These are phyloP conservation scores for Probosciger aterrimus DNA, from an alignment of 2,113 vertebrate genomes.

Conservation along the genomic window DNA sequence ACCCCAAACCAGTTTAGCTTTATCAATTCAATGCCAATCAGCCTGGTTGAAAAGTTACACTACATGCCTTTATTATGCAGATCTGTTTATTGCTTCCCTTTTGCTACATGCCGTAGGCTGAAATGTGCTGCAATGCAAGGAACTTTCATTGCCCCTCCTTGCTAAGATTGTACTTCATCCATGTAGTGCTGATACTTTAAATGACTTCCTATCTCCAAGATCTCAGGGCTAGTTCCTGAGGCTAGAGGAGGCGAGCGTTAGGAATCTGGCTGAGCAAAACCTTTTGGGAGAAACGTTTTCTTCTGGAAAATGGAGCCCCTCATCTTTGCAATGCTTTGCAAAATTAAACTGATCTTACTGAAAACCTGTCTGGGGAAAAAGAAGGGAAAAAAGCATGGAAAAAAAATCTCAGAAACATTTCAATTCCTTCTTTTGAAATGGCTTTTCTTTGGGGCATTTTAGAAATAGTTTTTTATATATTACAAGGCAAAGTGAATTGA, in stretches of 20 bases:
- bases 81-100: not conserved
- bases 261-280: not conserved
- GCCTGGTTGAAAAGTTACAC: not conserved
- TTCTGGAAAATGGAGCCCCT: not conserved
- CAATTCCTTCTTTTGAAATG: not conserved
- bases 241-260: not conserved
- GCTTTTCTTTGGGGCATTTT: constrained; percentile 22
- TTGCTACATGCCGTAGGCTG: not conserved
- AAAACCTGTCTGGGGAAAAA: not conserved
- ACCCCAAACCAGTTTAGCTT: not conserved
- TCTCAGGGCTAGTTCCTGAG: not conserved
- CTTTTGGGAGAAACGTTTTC: not conserved
- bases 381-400: not conserved
- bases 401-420: not conserved
- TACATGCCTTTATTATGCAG: not conserved
- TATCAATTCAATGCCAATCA: not conserved
- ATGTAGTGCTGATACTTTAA: not conserved
- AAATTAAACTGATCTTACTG: not conserved
- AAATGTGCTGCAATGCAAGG: not conserved
- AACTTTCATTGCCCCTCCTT: not conserved
- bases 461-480: constrained; percentile 7
- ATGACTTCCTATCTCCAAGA: not conserved
- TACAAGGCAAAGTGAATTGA: not conserved
- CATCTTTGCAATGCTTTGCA: not conserved
- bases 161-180: not conserved